Conservation (phyloP, 2,888 invertebrate species). For the Nomada goodeniana region DNA sequence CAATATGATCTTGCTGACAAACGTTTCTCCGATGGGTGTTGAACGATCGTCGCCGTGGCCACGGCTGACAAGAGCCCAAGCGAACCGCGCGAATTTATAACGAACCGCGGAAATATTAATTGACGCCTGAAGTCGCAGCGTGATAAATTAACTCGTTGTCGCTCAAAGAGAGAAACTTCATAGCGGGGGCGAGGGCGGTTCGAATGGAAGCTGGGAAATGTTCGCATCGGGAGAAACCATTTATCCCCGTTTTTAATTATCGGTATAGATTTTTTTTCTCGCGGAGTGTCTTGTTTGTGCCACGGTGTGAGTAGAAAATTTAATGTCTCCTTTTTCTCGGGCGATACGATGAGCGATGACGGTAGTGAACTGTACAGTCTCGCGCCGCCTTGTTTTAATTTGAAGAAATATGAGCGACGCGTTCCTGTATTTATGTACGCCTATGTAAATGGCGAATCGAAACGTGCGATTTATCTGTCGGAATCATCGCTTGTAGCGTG, state of each 20-base stretch:
- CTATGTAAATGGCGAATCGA: not conserved
- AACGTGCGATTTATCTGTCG: not conserved
- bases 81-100: constrained; percentile 44
- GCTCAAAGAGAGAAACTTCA: constrained; percentile 31
- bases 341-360: not conserved
- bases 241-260: constrained; percentile 39
- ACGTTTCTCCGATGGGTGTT: constrained; percentile 23
- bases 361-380: not conserved
- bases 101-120: constrained; percentile 53
- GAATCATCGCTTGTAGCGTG: not conserved
- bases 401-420: not conserved
- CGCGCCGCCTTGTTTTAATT: not conserved
- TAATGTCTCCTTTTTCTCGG: not conserved
- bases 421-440: no score
- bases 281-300: not conserved
- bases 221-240: constrained; percentile 50
- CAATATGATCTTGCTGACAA: constrained; percentile 8
- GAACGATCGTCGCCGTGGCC: constrained; percentile 32
- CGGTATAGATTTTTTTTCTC: constrained; percentile 10
- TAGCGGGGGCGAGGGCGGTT: not conserved
- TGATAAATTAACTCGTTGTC: constrained; percentile 46
- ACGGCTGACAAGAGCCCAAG: not conserved
- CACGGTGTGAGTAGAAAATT: not conserved
- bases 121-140: constrained; percentile 33
- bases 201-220: constrained; percentile 23